Percentiles rank a stretch among this genome's conserved stretches.
Conservation (phyloP, 2,797 vertebrate genomes). For the Liasis olivaceus region DNA sequence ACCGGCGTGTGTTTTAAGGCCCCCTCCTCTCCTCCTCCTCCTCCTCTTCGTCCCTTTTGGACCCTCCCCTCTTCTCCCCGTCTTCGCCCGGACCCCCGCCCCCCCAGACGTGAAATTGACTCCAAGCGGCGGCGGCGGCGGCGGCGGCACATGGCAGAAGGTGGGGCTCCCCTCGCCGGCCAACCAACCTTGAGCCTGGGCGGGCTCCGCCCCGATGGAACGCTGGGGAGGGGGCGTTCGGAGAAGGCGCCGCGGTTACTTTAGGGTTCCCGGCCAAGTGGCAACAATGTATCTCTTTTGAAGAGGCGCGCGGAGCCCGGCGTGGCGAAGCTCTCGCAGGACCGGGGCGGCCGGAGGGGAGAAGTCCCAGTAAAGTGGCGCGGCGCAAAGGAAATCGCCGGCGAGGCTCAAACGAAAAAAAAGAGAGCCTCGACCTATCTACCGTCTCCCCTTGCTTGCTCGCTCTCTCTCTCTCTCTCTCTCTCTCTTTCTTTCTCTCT, state of each 20-base stretch:
- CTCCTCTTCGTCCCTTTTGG: background rate
- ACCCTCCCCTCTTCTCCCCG: background rate
- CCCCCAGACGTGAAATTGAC: background rate
- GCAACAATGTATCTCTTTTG: background rate
- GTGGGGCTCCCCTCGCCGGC: slow-evolving; percentile 16
- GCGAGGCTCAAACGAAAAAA: background rate
- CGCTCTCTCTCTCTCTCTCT: background rate
- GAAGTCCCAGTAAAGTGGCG: background rate
- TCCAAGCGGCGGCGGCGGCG: background rate
- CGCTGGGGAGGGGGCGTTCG: slow-evolving; percentile 8
- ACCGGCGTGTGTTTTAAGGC: no score
- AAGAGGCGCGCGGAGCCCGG: background rate
- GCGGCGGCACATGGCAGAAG: background rate
- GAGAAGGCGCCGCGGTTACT: background rate
- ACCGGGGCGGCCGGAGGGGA: no score
- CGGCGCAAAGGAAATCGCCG: background rate
- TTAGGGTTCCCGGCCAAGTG: background rate
- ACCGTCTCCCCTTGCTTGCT: background rate
- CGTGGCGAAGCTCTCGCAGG: background rate
- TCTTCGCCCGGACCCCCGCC: background rate
- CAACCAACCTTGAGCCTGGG: slow-evolving; percentile 37
- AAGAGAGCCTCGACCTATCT: background rate
- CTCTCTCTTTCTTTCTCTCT: background rate
- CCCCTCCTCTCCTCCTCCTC: background rate
- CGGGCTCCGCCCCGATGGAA: background rate